Conservation (phyloP, 2,888 invertebrate genomes). For the Plebejus anna region DNA sequence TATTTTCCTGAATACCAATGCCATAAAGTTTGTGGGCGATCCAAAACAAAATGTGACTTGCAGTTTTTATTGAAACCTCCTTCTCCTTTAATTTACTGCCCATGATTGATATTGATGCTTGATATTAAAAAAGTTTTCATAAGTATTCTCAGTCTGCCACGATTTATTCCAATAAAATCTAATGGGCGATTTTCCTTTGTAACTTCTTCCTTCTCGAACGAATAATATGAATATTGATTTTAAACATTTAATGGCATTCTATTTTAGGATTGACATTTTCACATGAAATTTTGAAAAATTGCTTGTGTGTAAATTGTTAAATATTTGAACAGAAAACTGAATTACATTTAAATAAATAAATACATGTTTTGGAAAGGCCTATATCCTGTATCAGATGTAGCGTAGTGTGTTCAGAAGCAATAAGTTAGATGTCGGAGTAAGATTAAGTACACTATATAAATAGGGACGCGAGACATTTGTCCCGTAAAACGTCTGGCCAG, state of each 20-base stretch:
- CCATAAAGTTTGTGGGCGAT: conserved; percentile 46
- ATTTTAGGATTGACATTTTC: neutral
- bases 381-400: conserved; percentile 32
- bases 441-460: conserved; percentile 64
- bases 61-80: conserved; percentile 61
- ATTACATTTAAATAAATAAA: neutral
- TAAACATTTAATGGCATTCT: conserved; percentile 1
- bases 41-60: conserved; percentile 55
- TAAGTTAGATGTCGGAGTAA: conserved; percentile 45
- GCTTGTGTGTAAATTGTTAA: neutral
- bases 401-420: conserved; percentile 41
- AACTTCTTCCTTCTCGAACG: conserved; percentile 26
- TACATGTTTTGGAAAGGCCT: conserved; percentile 31
- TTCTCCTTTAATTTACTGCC: conserved; percentile 62
- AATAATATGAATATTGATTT: conserved; percentile 25
- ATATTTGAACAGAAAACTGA: neutral
- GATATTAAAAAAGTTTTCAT: conserved; percentile 77
- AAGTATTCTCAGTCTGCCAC: conserved; percentile 46
- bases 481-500: conserved; percentile 67
- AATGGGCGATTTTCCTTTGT: conserved; percentile 32
- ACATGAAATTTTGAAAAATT: neutral
- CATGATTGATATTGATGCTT: conserved; percentile 64
- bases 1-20: conserved; percentile 30
- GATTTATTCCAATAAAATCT: conserved; percentile 40
- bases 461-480: conserved; percentile 64